These are phyloP conservation scores for Fulica atra DNA, from an alignment of 2,113 vertebrate species.

Conservation along the genomic window DNA sequence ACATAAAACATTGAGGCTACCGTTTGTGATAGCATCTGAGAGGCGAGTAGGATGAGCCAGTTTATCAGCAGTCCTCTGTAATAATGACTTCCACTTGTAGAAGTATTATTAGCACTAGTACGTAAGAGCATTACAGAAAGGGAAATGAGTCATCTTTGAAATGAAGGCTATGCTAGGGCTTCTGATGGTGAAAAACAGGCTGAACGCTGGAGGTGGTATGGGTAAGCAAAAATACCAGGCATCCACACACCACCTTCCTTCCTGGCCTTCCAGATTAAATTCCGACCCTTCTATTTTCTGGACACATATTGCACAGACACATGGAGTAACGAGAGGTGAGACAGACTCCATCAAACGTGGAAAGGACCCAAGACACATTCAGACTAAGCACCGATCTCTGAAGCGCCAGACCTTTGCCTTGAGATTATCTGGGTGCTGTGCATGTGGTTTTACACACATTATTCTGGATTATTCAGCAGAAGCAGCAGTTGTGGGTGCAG, in stretches of 20 bases:
- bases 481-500: not conserved
- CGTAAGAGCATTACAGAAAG: not conserved
- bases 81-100: slow-evolving; percentile 38
- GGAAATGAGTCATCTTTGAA: slow-evolving; percentile 43
- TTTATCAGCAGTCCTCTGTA: slow-evolving; percentile 24
- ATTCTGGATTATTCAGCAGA: not conserved
- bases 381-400: not conserved
- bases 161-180: not conserved
- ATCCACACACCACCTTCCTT: not conserved
- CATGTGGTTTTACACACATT: rapidly evolving
- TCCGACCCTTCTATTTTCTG: not conserved
- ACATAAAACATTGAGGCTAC: not conserved
- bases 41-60: not conserved
- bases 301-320: rapidly evolving
- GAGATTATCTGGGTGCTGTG: not conserved
- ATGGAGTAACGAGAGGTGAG: rapidly evolving
- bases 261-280: not conserved
- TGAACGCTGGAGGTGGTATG: not conserved
- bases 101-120: slow-evolving; percentile 15
- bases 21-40: not conserved
- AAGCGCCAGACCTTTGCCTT: not conserved
- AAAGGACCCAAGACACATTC: not conserved
- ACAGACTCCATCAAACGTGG: not conserved
- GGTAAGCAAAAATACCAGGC: not conserved
- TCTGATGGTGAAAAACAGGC: not conserved